Percentiles rank a stretch among this genome's conserved stretches.
These are phyloP conservation scores for Clarias fuscus DNA, from an alignment of 2,797 vertebrate genomes.

Conservation along the genomic window DNA sequence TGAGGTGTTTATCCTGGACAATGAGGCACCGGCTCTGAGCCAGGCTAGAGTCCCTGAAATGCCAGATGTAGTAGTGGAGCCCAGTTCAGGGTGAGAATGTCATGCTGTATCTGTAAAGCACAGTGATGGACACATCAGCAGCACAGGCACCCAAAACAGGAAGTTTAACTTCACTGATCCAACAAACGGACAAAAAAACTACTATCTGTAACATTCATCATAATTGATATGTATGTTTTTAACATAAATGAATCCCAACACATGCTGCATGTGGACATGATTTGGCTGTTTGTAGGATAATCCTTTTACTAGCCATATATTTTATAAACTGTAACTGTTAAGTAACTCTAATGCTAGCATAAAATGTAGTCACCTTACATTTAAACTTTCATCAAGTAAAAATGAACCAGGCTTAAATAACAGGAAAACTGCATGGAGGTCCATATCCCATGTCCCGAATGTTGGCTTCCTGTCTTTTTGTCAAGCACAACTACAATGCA, in stretches of 20 bases:
- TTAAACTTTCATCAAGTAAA: neutral
- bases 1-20: conserved; percentile 96
- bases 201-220: neutral
- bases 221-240: neutral
- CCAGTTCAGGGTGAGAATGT: conserved; percentile 78
- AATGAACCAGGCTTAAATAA: neutral
- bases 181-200: neutral
- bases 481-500: neutral
- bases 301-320: neutral
- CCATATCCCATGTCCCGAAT: neutral
- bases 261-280: neutral
- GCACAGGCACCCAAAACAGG: neutral
- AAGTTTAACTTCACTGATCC: neutral
- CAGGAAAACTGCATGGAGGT: neutral
- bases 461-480: neutral
- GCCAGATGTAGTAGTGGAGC: conserved; percentile 95
- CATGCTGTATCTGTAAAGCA: neutral
- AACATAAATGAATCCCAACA: neutral
- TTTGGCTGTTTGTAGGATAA: neutral
- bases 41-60: conserved; percentile 82
- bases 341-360: neutral
- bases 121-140: neutral
- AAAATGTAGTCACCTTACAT: neutral
- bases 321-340: neutral
- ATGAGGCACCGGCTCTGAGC: conserved; percentile 73